Evolutionary conservation across 2,888 invertebrate genomes (phyloP), one percentile per base, ranked within the genome.

Genomic region (Arctia plantaginis): DNA sequence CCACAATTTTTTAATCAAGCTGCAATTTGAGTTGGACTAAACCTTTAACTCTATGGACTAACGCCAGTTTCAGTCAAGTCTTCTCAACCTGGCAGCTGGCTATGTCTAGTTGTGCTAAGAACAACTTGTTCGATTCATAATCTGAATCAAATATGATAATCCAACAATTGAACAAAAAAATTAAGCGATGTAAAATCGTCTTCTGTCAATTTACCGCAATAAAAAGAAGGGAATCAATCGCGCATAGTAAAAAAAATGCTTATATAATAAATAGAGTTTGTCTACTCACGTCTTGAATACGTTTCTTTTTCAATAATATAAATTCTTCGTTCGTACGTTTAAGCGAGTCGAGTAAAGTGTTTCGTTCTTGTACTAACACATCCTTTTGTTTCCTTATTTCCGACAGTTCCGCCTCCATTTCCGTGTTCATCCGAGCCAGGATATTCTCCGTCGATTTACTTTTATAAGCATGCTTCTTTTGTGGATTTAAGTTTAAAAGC

Each of bases 321-420:
- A 97, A 97, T 87, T 98, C 98, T 78, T 97, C 97, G 86, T 98
- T 98, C 41, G 98, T 96, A 73, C 97, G 95, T 87, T 97, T 97
- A 67, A 98, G 94, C 82, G 97, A 97, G 82, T 97, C 97, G 33
- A 97, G 93, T 67, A 97, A 86, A 65, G 95, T 95, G 84, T 92
- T 96, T 79, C 96, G 96, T 93, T 96, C 96, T 77, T 94, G 95
- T 85, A 90, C 92, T 66, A 95, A 88, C 79, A 88, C 93, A 83
- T 94, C 97, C 67, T 94, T 96, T 87, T 93, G 96, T 85, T 91
- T 93, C 75, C 92, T 91, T 81, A 94, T 77, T 80, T 96, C 91
- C 64, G 87, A 82, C n/a, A 95, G 84, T 81, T 96, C 95, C 27
- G 93, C 90, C 77, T 95, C 96, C 89, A 94, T 93, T 82, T 94